phyloP scores from a whole-genome alignment of 2,888 invertebrate species.

The Chloroclysta siterata region DNA sequence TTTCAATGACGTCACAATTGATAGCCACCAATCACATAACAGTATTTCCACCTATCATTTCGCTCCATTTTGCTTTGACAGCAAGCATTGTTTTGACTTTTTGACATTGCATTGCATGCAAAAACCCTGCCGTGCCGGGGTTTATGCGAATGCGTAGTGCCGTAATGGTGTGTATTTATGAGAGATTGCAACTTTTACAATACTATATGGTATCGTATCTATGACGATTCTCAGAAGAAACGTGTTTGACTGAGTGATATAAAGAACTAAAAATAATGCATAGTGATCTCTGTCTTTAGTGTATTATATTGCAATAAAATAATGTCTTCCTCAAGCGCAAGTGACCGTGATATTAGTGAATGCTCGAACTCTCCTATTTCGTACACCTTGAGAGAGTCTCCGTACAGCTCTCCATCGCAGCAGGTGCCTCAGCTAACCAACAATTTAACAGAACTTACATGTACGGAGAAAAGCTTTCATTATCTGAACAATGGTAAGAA shows the following conservation, averaged over 20 bases:
- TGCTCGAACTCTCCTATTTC: constrained; percentile 65
- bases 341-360: constrained; percentile 70
- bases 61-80: constrained; percentile 17
- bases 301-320: constrained; percentile 18
- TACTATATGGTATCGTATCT: neutral
- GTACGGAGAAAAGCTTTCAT: constrained; percentile 49
- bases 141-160: too few relatives aligned
- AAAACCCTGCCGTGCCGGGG: constrained; percentile 10
- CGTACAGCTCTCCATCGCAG: constrained; percentile 70
- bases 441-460: constrained; percentile 62
- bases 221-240: neutral
- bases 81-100: neutral
- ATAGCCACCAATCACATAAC: constrained; percentile 13
- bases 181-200: neutral
- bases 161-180: too few relatives aligned
- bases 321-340: constrained; percentile 50
- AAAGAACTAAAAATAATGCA: neutral
- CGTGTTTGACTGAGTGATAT: neutral
- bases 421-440: constrained; percentile 69
- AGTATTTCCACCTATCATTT: constrained; percentile 16
- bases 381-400: constrained; percentile 55
- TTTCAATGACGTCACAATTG: constrained; percentile 3
- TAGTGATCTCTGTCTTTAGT: neutral
- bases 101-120: constrained; percentile 18
- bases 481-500: constrained; percentile 46